Base-by-base conservation (phyloP, 2,113 vertebrate species). In the Cyphomyrus plagiostoma region DNA sequence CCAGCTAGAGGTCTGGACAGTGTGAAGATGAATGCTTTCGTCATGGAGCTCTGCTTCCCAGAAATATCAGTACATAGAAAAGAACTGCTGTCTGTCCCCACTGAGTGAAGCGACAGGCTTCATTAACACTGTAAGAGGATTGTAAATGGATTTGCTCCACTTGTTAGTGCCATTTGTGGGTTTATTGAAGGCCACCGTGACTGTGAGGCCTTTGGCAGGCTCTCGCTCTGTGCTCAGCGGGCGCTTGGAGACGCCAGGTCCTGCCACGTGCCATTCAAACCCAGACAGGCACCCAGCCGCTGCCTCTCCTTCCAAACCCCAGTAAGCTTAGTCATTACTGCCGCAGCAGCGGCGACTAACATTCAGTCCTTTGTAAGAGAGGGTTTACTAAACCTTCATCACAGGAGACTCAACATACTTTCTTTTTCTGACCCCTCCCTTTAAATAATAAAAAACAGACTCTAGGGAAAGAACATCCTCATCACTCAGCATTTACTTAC, bases 81-180 rank as follows among this genome's bases (percentile, higher is more conserved):
- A 46, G 42, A 21, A 10, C 82, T 48, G 13, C 66, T 13, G 9
- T 39, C 26, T 52, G 5, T 86, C 3, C 82, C 82, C 39, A 19
- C 42, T 30, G 52, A 58, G 56, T 5, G 15, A 23, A 30, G 82
- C 23, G 58, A 45, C 45, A 70, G 56, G 89, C 89, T 85, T 86
- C 35, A 85, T 62, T 89, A 84, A 89, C 52, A 56, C 8, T 45
- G 46, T 85, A 86, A 86, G 13, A 50, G 53, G 46, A 58, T 86
- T 74, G 62, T 86, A 35, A 26, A 89, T 89, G 89, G 89, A 87
- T 89, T 62, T 56, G 42, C n/a, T 66, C 8, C 45, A 11, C 84
- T 84, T 74, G 83, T 86, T 56, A 50, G 53, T 45, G n/a, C 26
- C 56, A 74, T 49, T 86, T 50, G 46, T 48, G 26, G 46, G 26